Conservation (phyloP, 2,888 invertebrate genomes). For the Apamea crenata region DNA sequence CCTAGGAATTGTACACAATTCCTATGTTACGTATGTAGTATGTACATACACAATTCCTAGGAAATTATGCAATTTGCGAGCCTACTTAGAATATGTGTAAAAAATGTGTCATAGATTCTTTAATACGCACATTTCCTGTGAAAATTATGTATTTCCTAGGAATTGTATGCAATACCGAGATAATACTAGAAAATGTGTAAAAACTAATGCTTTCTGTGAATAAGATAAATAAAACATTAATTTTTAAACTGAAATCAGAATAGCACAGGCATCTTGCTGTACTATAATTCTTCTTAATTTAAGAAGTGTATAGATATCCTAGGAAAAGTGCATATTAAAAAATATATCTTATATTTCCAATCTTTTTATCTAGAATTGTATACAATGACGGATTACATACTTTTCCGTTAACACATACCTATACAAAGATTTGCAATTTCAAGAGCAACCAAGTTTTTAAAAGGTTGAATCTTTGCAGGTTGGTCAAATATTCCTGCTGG, state of each 20-base stretch:
- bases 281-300: too few relatives aligned
- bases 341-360: too few relatives aligned
- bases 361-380: too few relatives aligned
- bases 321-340: not conserved
- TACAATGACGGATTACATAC: not conserved
- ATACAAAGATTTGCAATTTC: not conserved
- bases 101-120: not conserved
- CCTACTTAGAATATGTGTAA: not conserved
- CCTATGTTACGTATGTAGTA: too few relatives aligned
- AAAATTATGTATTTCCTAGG: not conserved
- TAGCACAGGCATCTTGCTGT: too few relatives aligned
- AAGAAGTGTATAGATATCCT: not conserved
- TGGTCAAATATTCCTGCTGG: constrained; percentile 92
- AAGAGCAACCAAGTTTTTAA: not conserved
- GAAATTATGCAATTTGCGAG: not conserved
- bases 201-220: too few relatives aligned
- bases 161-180: not conserved
- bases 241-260: too few relatives aligned
- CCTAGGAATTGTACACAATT: too few relatives aligned
- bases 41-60: too few relatives aligned
- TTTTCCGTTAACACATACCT: not conserved
- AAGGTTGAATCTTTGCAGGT: constrained; percentile 83
- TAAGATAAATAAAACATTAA: too few relatives aligned
- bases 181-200: too few relatives aligned
- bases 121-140: not conserved